A percentile compares a stretch with the other conserved stretches of the same genome.
Conservation (phyloP, 2,113 vertebrate genomes). For the Ahaetulla prasina region DNA sequence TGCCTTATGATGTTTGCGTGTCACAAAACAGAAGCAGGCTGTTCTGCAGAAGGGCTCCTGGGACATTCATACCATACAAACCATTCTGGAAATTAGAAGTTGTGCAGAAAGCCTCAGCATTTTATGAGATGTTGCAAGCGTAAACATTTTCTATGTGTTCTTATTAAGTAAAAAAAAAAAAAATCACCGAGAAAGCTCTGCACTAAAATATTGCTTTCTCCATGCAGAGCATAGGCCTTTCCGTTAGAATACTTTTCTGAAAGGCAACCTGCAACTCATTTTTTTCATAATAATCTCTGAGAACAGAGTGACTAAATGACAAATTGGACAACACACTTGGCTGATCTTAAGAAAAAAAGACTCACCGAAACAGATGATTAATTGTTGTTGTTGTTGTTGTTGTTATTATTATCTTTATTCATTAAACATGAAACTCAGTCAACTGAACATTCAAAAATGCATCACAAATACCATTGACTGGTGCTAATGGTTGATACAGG, state of each 20-base stretch:
- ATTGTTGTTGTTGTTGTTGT: no score
- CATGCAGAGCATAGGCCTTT: neutral
- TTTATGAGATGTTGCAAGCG: neutral
- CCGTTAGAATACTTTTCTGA: neutral
- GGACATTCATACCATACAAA: neutral
- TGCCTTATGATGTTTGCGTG: neutral
- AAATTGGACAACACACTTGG: neutral
- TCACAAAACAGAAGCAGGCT: neutral
- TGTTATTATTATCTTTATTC: no score
- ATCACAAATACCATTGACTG: no score
- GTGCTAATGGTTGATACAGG: no score
- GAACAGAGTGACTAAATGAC: neutral
- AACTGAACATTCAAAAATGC: no score
- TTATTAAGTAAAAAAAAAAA: neutral
- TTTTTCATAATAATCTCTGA: neutral
- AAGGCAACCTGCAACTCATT: neutral
- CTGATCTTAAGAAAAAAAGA: neutral
- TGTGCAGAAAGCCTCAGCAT: neutral
- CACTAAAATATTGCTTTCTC: neutral
- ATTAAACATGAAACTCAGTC: no score
- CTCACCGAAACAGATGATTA: neutral
- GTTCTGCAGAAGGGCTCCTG: neutral
- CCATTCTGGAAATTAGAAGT: neutral
- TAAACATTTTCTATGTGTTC: neutral
- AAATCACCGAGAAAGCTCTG: neutral